Base-by-base conservation (phyloP, 2,797 vertebrate genomes). In the Cynopterus sphinx region DNA sequence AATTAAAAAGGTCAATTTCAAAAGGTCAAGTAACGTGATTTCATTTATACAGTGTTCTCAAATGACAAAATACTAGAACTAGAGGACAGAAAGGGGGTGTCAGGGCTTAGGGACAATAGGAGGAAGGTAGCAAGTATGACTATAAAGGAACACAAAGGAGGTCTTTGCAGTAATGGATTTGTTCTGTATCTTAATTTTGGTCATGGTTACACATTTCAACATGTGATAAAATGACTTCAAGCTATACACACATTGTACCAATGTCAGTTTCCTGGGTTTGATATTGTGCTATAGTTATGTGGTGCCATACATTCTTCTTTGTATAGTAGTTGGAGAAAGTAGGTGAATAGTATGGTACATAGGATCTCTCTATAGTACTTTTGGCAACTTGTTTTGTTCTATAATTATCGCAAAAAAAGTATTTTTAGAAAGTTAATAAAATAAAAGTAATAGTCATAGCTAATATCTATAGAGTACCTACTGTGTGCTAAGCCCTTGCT, bases 71-170 rank as follows among this genome's bases (percentile, higher is more conserved):
- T 28, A 43, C 17, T 26, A 6, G 21, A 51, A 33, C 16, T 41
- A 2, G 41, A 74, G 46, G 41, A 26, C 6, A 86, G 68, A 26
- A 41, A 31, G 43, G 4, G 28, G 51, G 36, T 51, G 13, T 51
- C 6, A 46, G n/a, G 4, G 2, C 16, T 67, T 63, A 59, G 7
- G 3, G 19, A 26, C 41, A 2, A 3, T 49, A 19, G 15, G 2
- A 9, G 49, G 16, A n/a, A 5, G 49, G 16, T 0, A 67, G 26
- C 0, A 6, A n/a, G 9, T 24, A 0, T 28, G 6, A 13, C 31
- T 16, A 2, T 71, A 24, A 75, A 53, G 6, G 26, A 28, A 4
- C 17, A 43, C 31, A 39, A 57, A 68, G 15, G 31, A 51, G 24
- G 61, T 31, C 41, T 82, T 65, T 39, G 26, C 8, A 1, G 2